phyloP scores from a whole-genome alignment of 2,888 invertebrate species.

The Protonemura montana region DNA sequence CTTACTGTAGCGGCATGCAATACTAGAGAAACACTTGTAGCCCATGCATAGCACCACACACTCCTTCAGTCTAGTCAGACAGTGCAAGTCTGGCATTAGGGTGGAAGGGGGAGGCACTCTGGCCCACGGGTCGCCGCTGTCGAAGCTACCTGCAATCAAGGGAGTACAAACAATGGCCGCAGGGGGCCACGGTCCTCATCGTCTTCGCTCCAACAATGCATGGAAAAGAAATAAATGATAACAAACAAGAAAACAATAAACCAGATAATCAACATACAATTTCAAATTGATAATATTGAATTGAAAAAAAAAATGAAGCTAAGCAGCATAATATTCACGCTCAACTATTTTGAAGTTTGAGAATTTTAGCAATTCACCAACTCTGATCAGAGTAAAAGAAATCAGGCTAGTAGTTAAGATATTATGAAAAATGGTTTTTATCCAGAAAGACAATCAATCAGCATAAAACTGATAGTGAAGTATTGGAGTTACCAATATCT shows the following conservation, averaged over 20 bases:
- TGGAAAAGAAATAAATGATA: constrained; percentile 29
- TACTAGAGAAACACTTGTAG: constrained; percentile 25
- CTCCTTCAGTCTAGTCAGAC: constrained; percentile 22
- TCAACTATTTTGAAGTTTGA: background rate
- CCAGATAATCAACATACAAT: background rate
- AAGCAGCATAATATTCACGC: background rate
- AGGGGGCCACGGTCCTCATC: background rate
- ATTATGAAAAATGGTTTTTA: background rate
- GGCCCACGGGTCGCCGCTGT: background rate
- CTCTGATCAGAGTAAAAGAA: background rate
- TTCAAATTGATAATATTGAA: background rate
- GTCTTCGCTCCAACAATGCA: constrained; percentile 16
- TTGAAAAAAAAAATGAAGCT: background rate
- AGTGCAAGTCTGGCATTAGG: constrained; percentile 43
- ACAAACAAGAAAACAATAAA: constrained; percentile 34
- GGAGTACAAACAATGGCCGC: background rate
- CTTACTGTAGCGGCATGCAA: constrained; percentile 19
- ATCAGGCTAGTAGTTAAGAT: background rate
- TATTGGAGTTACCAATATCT: constrained; percentile 12
- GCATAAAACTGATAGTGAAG: background rate
- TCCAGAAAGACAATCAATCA: background rate
- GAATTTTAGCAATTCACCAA: background rate
- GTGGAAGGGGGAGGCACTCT: constrained; percentile 2
- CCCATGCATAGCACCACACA: constrained; percentile 41
- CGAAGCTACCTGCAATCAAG: background rate